These are phyloP conservation scores for Caenorhabditis sp. DNA, from an alignment of 2,888 invertebrate genomes.

Conservation along the genomic window DNA sequence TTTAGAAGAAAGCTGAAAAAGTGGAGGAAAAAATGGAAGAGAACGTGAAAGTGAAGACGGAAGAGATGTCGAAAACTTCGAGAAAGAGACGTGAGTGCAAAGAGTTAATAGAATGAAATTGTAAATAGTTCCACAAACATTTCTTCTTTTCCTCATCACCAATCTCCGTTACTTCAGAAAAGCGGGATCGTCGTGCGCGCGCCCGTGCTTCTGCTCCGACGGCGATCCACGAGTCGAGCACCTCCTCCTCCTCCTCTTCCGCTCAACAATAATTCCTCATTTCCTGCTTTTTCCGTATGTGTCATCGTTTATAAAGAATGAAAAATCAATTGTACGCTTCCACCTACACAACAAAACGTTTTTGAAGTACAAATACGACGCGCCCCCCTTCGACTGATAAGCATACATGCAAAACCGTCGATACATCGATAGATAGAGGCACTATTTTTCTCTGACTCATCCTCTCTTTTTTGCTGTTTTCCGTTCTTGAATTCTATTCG, in stretches of 20 bases:
- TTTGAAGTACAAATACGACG: conserved; percentile 43
- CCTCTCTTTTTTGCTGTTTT: neutral
- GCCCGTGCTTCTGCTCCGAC: conserved; percentile 3
- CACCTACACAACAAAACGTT: conserved; percentile 32
- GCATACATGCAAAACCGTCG: conserved; percentile 20
- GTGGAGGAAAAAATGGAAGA: no score
- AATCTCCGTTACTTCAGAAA: conserved; percentile 20
- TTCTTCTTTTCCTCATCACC: no score
- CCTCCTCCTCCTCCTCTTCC: conserved; percentile 11
- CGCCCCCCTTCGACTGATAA: conserved; percentile 35
- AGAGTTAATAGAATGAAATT: no score
- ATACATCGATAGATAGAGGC: conserved; percentile 28
- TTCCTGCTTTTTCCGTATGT: neutral
- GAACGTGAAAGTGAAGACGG: no score
- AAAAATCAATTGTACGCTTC: neutral
- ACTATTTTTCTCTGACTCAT: conserved; percentile 6
- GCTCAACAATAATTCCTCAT: conserved; percentile 14
- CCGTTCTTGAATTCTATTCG: neutral
- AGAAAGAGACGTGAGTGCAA: conserved; percentile 24
- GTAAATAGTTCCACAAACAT: no score
- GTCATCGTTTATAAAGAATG: neutral
- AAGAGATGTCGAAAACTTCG: no score
- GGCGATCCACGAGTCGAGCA: conserved; percentile 27
- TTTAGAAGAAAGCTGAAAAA: no score
- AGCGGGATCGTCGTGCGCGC: no score